phyloP scores from a whole-genome alignment of 2,888 invertebrate species.

The Drosophila cognata region DNA sequence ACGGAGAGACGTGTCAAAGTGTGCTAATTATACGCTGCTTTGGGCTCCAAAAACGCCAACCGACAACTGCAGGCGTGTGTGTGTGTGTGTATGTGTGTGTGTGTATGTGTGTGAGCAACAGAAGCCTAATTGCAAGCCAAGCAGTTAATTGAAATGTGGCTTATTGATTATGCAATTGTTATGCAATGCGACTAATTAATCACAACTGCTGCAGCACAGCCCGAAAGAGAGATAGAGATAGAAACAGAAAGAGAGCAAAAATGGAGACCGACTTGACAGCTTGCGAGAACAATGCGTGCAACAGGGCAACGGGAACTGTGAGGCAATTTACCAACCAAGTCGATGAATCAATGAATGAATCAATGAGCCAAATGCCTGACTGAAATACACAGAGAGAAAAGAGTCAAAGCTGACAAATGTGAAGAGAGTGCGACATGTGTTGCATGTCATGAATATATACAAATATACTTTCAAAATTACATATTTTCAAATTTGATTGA shows the following conservation, averaged over 20 bases:
- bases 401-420: neutral
- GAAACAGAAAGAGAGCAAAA: constrained; percentile 30
- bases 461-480: neutral
- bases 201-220: constrained; percentile 21
- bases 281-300: constrained; percentile 61
- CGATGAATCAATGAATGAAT: neutral
- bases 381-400: neutral
- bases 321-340: neutral
- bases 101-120: neutral
- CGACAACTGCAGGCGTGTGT: neutral
- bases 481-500: neutral
- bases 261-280: constrained; percentile 27
- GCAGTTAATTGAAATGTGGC: constrained; percentile 61
- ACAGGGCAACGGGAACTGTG: constrained; percentile 5
- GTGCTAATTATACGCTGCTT: constrained; percentile 55
- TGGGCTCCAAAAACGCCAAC: constrained; percentile 35
- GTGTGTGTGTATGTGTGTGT: neutral
- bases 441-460: neutral
- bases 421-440: neutral
- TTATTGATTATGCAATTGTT: constrained; percentile 79
- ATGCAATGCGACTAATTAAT: constrained; percentile 73
- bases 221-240: neutral
- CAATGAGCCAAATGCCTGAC: neutral
- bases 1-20: constrained; percentile 36
- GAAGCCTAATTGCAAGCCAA: constrained; percentile 50